Conservation (phyloP, 1,140 invertebrate genomes). For the Psix sp. region DNA sequence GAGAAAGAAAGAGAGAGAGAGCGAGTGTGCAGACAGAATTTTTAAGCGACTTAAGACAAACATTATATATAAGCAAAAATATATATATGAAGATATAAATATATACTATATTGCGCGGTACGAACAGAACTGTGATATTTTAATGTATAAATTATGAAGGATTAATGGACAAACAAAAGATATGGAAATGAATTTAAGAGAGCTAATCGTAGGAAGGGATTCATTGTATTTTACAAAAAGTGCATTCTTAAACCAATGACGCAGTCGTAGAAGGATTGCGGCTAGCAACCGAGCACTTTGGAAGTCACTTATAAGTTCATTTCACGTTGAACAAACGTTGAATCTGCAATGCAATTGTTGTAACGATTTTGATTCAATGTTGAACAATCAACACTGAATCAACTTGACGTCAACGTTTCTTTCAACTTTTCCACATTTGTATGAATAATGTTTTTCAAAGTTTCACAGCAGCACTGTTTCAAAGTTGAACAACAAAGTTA, state of each 20-base stretch:
- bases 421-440: too few species aligned
- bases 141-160: constrained; percentile 73
- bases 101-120: constrained; percentile 74
- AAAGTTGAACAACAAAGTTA: too few species aligned
- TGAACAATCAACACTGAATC: too few species aligned
- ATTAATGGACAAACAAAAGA: constrained; percentile 61
- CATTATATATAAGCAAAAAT: constrained; percentile 68
- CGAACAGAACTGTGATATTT: constrained; percentile 78
- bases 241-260: constrained; percentile 72
- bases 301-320: too few species aligned
- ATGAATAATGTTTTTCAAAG: too few species aligned
- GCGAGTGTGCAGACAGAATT: constrained; percentile 48
- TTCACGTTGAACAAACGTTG: neutral
- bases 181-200: constrained; percentile 64
- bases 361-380: too few species aligned
- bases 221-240: constrained; percentile 75
- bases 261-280: constrained; percentile 49
- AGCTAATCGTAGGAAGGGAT: constrained; percentile 64
- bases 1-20: constrained; percentile 21
- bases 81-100: constrained; percentile 62
- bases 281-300: constrained; percentile 21
- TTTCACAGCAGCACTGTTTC: too few species aligned
- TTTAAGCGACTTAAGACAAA: constrained; percentile 66
- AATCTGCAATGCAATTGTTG: too few species aligned
- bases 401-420: too few species aligned